phyloP scores from a whole-genome alignment of 2,888 invertebrate species.

The Plagodis dolabraria region DNA sequence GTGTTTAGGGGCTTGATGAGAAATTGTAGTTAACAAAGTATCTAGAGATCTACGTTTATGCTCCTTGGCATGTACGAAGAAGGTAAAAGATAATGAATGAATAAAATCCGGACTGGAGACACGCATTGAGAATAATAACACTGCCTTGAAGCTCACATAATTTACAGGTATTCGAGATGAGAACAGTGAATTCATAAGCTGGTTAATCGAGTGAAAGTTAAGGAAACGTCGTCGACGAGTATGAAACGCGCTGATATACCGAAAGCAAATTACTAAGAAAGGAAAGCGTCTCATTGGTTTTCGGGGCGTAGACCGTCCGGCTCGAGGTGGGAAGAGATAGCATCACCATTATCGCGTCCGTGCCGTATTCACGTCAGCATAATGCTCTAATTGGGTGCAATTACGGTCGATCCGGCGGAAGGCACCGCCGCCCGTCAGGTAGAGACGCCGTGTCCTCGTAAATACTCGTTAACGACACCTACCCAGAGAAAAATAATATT shows the following conservation, averaged over 20 bases:
- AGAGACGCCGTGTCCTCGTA: conserved; percentile 78
- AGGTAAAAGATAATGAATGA: conserved; percentile 50
- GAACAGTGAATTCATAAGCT: conserved; percentile 69
- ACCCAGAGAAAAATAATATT: conserved; percentile 80
- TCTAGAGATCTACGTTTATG: conserved; percentile 28
- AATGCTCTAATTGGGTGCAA: conserved; percentile 84
- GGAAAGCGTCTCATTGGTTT: conserved; percentile 68
- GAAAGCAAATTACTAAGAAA: conserved; percentile 73
- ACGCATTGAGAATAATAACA: conserved; percentile 56
- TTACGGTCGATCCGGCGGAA: conserved; percentile 78
- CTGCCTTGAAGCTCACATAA: conserved; percentile 53
- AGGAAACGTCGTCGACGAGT: conserved; percentile 69
- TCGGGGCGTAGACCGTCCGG: conserved; percentile 44
- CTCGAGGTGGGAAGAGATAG: conserved; percentile 64
- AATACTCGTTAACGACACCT: conserved; percentile 81
- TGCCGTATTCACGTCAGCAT: conserved; percentile 83
- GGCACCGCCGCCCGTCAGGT: conserved; percentile 76
- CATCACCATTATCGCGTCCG: conserved; percentile 79
- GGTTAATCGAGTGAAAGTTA: conserved; percentile 80
- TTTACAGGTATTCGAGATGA: conserved; percentile 52
- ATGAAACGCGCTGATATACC: conserved; percentile 65
- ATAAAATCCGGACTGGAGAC: conserved; percentile 44
- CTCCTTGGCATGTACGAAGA: conserved; percentile 37
- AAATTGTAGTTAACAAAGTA: conserved; percentile 38
- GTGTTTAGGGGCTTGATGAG: conserved; percentile 35